Percentiles rank a stretch among this genome's conserved stretches.
phyloP scores from a whole-genome alignment of 2,888 invertebrate species.

The Plutella xylostella region DNA sequence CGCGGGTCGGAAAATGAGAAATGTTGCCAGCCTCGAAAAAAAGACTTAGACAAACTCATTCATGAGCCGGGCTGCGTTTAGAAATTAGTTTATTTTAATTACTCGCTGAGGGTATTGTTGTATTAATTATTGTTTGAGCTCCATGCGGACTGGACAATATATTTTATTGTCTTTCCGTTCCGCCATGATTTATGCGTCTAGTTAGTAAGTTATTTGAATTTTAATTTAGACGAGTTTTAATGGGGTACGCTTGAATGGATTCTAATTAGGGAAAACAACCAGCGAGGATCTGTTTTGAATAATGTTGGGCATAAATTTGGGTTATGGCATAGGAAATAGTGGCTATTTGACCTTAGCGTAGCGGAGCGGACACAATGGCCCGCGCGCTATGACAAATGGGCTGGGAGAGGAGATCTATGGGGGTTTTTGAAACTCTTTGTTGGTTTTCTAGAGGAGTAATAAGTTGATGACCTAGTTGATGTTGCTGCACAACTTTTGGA shows the following conservation, averaged over 20 bases:
- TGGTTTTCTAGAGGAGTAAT: too few species aligned
- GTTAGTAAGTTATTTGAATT: constrained; percentile 69
- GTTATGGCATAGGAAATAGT: constrained; percentile 51
- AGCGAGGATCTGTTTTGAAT: constrained; percentile 46
- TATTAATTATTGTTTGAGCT: constrained; percentile 52
- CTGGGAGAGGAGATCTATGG: too few species aligned
- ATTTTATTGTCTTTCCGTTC: constrained; percentile 64
- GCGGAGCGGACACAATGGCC: constrained; percentile 38
- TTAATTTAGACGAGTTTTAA: constrained; percentile 69
- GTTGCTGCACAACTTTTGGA: too few species aligned
- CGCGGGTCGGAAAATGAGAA: constrained; percentile 53
- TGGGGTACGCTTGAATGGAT: constrained; percentile 64
- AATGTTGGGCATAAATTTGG: constrained; percentile 63
- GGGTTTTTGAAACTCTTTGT: too few species aligned
- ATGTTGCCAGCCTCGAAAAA: constrained; percentile 54
- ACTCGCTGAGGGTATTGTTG: too few species aligned
- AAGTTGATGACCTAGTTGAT: too few species aligned
- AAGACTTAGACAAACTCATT: constrained; percentile 44
- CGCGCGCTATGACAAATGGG: constrained; percentile 49
- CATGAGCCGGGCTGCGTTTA: constrained; percentile 49
- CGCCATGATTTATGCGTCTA: constrained; percentile 62
- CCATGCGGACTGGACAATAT: constrained; percentile 54
- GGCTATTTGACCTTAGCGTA: constrained; percentile 33
- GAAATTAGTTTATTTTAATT: constrained; percentile 70
- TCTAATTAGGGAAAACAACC: constrained; percentile 67